A percentile compares a stretch with the other conserved stretches of the same genome.
phyloP scores from a whole-genome alignment of 2,888 invertebrate genomes.

The Pammene fasciana region DNA sequence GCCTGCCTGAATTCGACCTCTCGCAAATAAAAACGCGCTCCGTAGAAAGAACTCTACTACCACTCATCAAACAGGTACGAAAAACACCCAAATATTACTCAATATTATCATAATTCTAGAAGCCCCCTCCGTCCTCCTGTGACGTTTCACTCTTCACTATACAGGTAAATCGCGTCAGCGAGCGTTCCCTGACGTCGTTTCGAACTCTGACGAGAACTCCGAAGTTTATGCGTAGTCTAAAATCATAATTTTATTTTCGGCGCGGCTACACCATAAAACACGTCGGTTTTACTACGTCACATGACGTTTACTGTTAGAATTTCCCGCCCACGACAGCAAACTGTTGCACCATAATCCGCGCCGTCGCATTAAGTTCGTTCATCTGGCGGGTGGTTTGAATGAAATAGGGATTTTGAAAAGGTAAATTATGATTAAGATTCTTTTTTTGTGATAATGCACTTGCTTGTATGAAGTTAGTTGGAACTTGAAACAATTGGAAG shows the following conservation, averaged over 20 bases:
- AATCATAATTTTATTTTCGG: slow-evolving; percentile 72
- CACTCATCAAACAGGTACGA: slow-evolving; percentile 96
- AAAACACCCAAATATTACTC: slow-evolving; percentile 53
- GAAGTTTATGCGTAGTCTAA: slow-evolving; percentile 68
- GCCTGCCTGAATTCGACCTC: slow-evolving; percentile 82
- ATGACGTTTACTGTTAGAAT: slow-evolving; percentile 66
- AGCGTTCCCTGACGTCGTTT: slow-evolving; percentile 66
- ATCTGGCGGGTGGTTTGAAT: slow-evolving; percentile 60
- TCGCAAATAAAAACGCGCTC: slow-evolving; percentile 96
- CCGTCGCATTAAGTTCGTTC: slow-evolving; percentile 58
- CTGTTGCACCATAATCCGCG: slow-evolving; percentile 74
- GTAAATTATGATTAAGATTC: background rate
- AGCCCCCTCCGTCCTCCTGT: slow-evolving; percentile 43
- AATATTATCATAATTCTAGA: slow-evolving; percentile 41
- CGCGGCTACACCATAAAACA: slow-evolving; percentile 60
- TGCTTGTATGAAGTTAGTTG: too few relatives aligned
- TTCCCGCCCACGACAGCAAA: slow-evolving; percentile 76
- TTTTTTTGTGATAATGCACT: background rate
- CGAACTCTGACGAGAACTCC: slow-evolving; percentile 62
- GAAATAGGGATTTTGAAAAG: slow-evolving; percentile 26
- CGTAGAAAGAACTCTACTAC: slow-evolving; percentile 96
- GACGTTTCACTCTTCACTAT: slow-evolving; percentile 48
- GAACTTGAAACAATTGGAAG: background rate
- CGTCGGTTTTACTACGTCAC: slow-evolving; percentile 53
- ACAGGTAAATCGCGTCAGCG: slow-evolving; percentile 55